A percentile compares a stretch with the other conserved stretches of the same genome.
Conservation (phyloP, 2,888 invertebrate genomes). For the Strigamia transsilvanica region DNA sequence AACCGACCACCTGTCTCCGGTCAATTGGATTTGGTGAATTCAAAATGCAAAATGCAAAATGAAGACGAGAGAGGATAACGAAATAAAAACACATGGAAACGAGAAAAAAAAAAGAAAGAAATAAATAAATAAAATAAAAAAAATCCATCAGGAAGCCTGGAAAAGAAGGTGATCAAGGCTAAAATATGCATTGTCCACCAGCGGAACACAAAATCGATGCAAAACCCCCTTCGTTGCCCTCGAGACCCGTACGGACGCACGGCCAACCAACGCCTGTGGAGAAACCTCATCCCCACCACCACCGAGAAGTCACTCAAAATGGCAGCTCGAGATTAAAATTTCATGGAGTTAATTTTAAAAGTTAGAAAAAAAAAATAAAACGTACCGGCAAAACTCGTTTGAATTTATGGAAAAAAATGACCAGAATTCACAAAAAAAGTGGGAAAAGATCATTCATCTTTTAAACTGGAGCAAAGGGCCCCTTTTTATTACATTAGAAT, state of each 20-base stretch:
- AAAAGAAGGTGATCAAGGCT: constrained; percentile 33
- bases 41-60: constrained; percentile 49
- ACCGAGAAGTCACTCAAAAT: constrained; percentile 38
- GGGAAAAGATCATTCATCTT: constrained; percentile 17
- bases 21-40: constrained; percentile 47
- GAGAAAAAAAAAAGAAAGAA: background rate
- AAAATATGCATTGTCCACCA: constrained; percentile 49
- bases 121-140: background rate
- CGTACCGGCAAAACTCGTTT: background rate
- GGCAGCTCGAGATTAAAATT: constrained; percentile 45
- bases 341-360: constrained; percentile 27
- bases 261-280: constrained; percentile 28
- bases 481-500: constrained; percentile 32
- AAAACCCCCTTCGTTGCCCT: constrained; percentile 43
- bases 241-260: constrained; percentile 36
- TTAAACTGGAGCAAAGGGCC: constrained; percentile 7
- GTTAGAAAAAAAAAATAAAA: background rate
- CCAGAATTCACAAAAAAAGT: background rate
- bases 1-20: constrained; percentile 49
- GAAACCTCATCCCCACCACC: constrained; percentile 3
- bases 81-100: background rate
- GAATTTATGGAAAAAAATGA: background rate
- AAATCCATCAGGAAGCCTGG: constrained; percentile 7
- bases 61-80: constrained; percentile 39
- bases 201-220: constrained; percentile 47